A percentile compares a stretch with the other conserved stretches of the same genome.
phyloP scores from a whole-genome alignment of 2,888 invertebrate genomes.

The Schrankia costaestrigalis region DNA sequence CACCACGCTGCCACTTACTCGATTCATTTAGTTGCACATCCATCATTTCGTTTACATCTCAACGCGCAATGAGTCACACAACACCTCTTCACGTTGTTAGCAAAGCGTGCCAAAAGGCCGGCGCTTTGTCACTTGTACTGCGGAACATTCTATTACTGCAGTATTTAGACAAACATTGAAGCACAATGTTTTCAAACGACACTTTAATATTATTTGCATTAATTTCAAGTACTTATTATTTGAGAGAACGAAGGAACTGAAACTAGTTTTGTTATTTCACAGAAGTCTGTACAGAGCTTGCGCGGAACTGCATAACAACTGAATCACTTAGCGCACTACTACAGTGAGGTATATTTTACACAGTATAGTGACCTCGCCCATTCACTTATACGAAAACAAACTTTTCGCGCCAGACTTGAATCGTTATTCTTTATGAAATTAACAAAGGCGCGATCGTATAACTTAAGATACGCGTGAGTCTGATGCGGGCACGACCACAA shows the following conservation, averaged over 20 bases:
- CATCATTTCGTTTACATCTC: constrained; percentile 71
- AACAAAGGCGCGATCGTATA: constrained; percentile 50
- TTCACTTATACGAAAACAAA: constrained; percentile 48
- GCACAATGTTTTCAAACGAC: too few species aligned
- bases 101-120: constrained; percentile 58
- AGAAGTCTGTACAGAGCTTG: constrained; percentile 51
- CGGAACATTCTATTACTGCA: constrained; percentile 26
- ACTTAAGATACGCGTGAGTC: constrained; percentile 42
- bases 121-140: constrained; percentile 39
- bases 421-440: constrained; percentile 39
- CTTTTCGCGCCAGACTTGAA: constrained; percentile 38
- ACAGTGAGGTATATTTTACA: constrained; percentile 26
- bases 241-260: constrained; percentile 31
- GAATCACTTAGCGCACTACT: constrained; percentile 16
- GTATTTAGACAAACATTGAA: constrained; percentile 29
- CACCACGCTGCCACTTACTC: constrained; percentile 70
- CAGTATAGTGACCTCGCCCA: constrained; percentile 54
- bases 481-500: constrained; percentile 56
- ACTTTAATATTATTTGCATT: too few species aligned
- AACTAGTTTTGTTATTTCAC: constrained; percentile 50
- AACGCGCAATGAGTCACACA: constrained; percentile 62
- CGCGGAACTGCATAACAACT: constrained; percentile 47
- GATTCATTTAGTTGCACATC: constrained; percentile 66
- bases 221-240: constrained; percentile 33
- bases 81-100: constrained; percentile 53